phyloP scores from a whole-genome alignment of 1,140 invertebrate genomes.

The Aricia agestis region DNA sequence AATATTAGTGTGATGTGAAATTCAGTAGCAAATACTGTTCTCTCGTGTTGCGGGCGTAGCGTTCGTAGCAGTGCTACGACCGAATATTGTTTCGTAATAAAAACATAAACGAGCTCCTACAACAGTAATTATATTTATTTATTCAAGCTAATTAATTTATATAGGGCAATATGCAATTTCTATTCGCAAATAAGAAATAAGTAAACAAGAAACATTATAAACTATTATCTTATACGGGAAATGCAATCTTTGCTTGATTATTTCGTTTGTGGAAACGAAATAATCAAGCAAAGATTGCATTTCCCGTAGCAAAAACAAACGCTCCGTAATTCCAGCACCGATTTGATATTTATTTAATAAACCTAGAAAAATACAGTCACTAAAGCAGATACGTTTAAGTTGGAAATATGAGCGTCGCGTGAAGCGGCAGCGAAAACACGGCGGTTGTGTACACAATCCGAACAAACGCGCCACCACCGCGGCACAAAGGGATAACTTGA shows the following conservation, averaged over 20 bases:
- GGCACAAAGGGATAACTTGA: conserved; percentile 36
- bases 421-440: conserved; percentile 28
- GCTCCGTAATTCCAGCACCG: neutral
- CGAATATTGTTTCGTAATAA: conserved; percentile 17
- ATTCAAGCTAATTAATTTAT: neutral
- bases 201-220: neutral
- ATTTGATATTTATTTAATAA: neutral
- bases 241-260: neutral
- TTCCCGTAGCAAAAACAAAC: neutral
- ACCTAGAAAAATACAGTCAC: neutral
- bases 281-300: neutral
- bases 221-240: neutral
- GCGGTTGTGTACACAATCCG: conserved; percentile 36
- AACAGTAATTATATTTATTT: neutral
- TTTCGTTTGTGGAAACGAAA: neutral
- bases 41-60: neutral
- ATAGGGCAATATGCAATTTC: too few relatives aligned
- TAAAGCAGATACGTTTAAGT: neutral
- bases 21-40: too few relatives aligned
- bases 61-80: too few relatives aligned
- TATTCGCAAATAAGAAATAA: neutral
- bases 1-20: too few relatives aligned
- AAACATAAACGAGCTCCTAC: neutral
- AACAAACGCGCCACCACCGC: conserved; percentile 23
- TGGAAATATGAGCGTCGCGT: conserved; percentile 14